Conservation (phyloP, 2,113 vertebrate genomes). For the Camelus dromedarius region DNA sequence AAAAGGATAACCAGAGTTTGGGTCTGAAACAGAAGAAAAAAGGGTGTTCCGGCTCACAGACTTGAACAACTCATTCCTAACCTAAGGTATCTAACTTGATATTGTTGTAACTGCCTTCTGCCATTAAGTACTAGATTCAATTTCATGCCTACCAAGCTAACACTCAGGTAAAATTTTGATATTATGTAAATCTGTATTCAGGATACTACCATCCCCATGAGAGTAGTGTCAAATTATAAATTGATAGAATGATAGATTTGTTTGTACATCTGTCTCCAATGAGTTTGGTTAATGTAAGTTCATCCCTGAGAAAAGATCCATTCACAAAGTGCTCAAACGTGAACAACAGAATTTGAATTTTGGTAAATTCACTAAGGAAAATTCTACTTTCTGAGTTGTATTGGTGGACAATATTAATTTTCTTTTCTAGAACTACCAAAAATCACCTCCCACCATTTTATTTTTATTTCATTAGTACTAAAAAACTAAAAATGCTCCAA, state of each 20-base stretch:
- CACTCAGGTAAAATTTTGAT: slow-evolving; percentile 6
- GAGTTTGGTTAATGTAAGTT: not conserved
- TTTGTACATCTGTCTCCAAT: not conserved
- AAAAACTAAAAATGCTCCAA: not conserved
- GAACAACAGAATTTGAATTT: slow-evolving; percentile 12
- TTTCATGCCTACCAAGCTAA: not conserved
- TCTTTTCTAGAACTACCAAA: not conserved
- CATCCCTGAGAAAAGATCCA: not conserved
- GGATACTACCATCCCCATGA: not conserved
- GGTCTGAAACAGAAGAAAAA: not conserved
- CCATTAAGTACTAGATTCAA: not conserved
- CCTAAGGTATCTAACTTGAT: not conserved
- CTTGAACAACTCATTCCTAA: not conserved
- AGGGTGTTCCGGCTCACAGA: not conserved
- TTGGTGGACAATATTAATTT: not conserved
- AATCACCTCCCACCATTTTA: not conserved
- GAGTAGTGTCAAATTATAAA: not conserved
- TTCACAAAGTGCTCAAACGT: not conserved
- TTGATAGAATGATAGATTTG: not conserved
- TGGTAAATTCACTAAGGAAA: not conserved
- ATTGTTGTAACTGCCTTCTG: not conserved
- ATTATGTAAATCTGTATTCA: not conserved
- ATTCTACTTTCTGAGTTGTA: not conserved
- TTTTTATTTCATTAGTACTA: not conserved
- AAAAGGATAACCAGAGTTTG: not conserved